A percentile compares a stretch with the other conserved stretches of the same genome.
phyloP scores from a whole-genome alignment of 2,113 vertebrate species.

The Chitala chitala region DNA sequence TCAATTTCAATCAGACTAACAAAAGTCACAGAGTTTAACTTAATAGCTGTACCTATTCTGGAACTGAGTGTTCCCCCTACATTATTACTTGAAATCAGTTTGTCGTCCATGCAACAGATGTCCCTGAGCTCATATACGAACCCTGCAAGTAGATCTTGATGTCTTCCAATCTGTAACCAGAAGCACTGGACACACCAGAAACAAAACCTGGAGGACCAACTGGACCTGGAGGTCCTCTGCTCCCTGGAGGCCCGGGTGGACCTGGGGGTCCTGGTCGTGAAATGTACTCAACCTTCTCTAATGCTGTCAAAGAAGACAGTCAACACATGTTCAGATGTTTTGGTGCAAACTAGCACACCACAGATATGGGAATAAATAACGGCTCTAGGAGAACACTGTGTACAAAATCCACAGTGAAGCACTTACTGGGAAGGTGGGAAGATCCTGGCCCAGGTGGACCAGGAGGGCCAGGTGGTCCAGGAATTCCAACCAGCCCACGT shows the following conservation, averaged over 20 bases:
- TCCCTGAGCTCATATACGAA: conserved; percentile 34
- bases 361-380: background rate
- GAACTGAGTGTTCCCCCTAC: too few relatives aligned
- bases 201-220: conserved; percentile 56
- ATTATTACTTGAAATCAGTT: background rate
- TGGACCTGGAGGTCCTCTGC: conserved; percentile 44
- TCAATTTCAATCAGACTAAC: too few relatives aligned
- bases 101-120: background rate
- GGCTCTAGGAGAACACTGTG: background rate
- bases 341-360: background rate
- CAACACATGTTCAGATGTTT: background rate
- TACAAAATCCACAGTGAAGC: background rate
- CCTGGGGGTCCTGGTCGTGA: background rate
- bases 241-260: conserved; percentile 7
- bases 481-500: conserved; percentile 67
- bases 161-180: conserved; percentile 70
- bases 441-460: conserved; percentile 66
- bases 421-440: conserved; percentile 65
- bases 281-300: conserved; percentile 1
- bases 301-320: background rate
- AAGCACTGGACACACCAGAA: conserved; percentile 31
- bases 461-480: conserved; percentile 77
- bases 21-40: too few relatives aligned
- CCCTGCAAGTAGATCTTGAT: conserved; percentile 78
- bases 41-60: too few relatives aligned